These are phyloP conservation scores for Sinosuthora webbiana DNA, from an alignment of 2,113 vertebrate species.

Conservation along the genomic window DNA sequence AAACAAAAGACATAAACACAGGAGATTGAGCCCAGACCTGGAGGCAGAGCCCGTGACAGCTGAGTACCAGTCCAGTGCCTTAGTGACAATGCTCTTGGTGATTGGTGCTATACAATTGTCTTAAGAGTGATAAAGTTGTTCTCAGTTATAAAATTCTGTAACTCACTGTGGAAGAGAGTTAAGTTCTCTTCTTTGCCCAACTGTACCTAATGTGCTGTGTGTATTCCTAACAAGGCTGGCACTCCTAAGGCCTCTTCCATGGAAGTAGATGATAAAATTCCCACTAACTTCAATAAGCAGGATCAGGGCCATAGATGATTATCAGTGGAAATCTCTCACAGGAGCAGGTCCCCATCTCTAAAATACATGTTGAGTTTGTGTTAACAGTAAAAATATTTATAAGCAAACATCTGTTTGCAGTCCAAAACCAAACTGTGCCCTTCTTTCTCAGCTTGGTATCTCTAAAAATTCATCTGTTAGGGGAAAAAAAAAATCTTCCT, in stretches of 20 bases:
- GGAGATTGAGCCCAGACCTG: background rate
- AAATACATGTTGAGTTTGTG: background rate
- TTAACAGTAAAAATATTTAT: background rate
- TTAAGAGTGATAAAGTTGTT: background rate
- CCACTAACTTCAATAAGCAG: background rate
- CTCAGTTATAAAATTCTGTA: background rate
- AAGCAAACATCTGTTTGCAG: background rate
- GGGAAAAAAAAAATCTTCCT: background rate
- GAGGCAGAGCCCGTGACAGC: background rate
- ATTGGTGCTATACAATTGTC: slow-evolving; percentile 14
- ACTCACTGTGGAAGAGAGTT: background rate
- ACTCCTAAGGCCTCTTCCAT: background rate
- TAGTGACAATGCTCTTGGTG: background rate
- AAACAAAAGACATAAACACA: background rate
- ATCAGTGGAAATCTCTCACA: background rate
- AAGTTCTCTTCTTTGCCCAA: background rate
- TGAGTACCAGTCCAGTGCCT: slow-evolving; percentile 28
- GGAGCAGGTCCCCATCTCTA: background rate
- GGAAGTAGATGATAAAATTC: background rate
- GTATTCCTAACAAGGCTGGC: background rate
- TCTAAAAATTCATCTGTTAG: background rate
- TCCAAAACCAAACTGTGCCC: background rate
- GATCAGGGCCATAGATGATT: background rate
- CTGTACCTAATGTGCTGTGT: background rate
- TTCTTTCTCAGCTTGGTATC: background rate